Evolutionary conservation across 2,888 invertebrate species (phyloP).

Genomic region (Leucophenga montana): DNA sequence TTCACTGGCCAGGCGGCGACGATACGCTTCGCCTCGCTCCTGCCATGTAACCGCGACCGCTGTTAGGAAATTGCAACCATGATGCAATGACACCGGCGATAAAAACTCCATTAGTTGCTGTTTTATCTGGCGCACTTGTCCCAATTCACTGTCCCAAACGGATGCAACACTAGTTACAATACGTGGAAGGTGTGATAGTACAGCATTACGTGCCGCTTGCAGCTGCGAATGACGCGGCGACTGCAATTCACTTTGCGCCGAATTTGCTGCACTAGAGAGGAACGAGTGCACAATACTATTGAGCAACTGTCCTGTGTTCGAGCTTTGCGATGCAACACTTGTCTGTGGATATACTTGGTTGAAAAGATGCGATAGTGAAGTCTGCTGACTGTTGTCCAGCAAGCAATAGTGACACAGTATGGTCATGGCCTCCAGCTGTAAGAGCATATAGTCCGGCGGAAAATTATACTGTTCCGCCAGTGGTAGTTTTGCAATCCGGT

Average conservation of each 20-base stretch:
- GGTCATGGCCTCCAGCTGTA: constrained; percentile 84
- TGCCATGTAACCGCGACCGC: constrained; percentile 91
- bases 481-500: constrained; percentile 75
- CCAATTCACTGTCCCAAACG: constrained; percentile 85
- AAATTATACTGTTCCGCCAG: constrained; percentile 67
- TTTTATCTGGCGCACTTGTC: constrained; percentile 76
- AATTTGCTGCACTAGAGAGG: constrained; percentile 75
- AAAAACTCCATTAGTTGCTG: constrained; percentile 87
- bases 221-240: constrained; percentile 69
- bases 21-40: constrained; percentile 76
- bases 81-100: constrained; percentile 87
- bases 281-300: constrained; percentile 88
- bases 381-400: constrained; percentile 77
- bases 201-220: constrained; percentile 79
- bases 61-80: constrained; percentile 85
- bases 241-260: constrained; percentile 59
- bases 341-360: constrained; percentile 76
- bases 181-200: constrained; percentile 85
- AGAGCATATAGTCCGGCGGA: constrained; percentile 85
- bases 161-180: constrained; percentile 86
- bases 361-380: constrained; percentile 75
- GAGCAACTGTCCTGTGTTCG: constrained; percentile 82
- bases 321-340: constrained; percentile 75
- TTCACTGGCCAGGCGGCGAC: constrained; percentile 73
- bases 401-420: constrained; percentile 87